A percentile compares a stretch with the other conserved stretches of the same genome.
Conservation (phyloP, 2,888 invertebrate genomes). For the Saturnia pavonia region DNA sequence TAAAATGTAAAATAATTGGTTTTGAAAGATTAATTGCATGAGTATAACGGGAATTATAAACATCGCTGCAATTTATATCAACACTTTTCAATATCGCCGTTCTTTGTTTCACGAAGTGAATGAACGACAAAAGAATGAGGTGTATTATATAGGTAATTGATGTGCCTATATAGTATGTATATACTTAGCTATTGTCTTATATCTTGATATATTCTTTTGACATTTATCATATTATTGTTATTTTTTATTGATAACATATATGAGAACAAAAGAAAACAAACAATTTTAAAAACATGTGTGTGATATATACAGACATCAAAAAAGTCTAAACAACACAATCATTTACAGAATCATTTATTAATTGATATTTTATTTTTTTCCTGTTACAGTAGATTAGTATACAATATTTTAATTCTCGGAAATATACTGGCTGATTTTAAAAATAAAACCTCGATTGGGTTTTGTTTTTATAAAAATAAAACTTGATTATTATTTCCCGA, state of each 20-base stretch:
- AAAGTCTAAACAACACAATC: too few species aligned
- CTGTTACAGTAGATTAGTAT: too few species aligned
- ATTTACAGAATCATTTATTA: too few species aligned
- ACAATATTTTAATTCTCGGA: too few species aligned
- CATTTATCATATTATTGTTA: neutral
- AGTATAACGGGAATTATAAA: neutral
- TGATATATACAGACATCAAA: neutral
- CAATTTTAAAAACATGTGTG: neutral
- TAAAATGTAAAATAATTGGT: neutral
- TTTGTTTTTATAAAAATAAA: too few species aligned
- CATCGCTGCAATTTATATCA: slow-evolving; percentile 18
- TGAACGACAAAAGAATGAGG: neutral
- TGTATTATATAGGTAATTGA: neutral
- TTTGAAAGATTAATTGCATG: neutral
- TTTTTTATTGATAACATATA: neutral
- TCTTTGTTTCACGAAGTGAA: slow-evolving; percentile 1
- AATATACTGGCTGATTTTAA: too few species aligned
- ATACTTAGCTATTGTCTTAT: slow-evolving; percentile 1
- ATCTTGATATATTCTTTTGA: neutral
- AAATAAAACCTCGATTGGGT: too few species aligned
- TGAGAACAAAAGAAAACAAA: neutral
- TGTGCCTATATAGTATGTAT: neutral
- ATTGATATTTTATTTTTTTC: too few species aligned
- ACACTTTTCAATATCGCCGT: neutral
- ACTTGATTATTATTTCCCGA: too few species aligned